A percentile compares a stretch with the other conserved stretches of the same genome.
Conservation (phyloP, 64 coral and sea anemone species). For the Stylophora pistillata region DNA sequence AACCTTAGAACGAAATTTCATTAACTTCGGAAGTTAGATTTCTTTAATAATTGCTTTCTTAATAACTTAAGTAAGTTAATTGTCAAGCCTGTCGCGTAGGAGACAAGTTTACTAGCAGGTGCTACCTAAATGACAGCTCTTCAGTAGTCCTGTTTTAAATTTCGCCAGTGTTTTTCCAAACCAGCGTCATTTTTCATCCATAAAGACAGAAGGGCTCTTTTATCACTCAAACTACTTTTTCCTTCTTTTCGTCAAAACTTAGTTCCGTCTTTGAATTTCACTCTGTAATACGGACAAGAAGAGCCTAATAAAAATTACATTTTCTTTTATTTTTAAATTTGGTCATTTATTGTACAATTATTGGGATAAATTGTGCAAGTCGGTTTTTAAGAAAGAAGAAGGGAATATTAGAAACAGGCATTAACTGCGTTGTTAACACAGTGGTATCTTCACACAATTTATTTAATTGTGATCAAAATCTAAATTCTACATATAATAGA, state of each 20-base stretch:
- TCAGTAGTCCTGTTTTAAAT: constrained; percentile 3
- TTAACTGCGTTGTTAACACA: too few species aligned
- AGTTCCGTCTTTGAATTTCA: too few species aligned
- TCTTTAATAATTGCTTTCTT: constrained; percentile 50
- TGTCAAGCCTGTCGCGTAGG: constrained; percentile 18
- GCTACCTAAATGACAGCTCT: background rate
- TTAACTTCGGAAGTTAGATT: constrained; percentile 46
- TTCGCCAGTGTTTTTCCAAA: constrained; percentile 14
- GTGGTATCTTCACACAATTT: too few species aligned
- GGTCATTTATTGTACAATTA: too few species aligned
- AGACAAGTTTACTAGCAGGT: constrained; percentile 36
- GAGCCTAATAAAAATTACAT: too few species aligned
- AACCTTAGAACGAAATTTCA: constrained; percentile 42
- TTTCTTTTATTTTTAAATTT: too few species aligned
- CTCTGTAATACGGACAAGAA: too few species aligned
- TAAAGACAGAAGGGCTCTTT: background rate
- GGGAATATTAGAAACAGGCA: too few species aligned
- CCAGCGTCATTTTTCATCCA: background rate
- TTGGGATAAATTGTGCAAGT: too few species aligned
- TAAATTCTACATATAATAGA: background rate
- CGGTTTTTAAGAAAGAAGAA: too few species aligned
- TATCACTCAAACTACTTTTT: too few species aligned
- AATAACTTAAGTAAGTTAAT: constrained; percentile 55
- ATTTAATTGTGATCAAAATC: background rate
- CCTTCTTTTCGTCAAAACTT: too few species aligned